These are phyloP conservation scores for Tragelaphus imberbis DNA, from an alignment of 2,113 vertebrate species.

Conservation along the genomic window DNA sequence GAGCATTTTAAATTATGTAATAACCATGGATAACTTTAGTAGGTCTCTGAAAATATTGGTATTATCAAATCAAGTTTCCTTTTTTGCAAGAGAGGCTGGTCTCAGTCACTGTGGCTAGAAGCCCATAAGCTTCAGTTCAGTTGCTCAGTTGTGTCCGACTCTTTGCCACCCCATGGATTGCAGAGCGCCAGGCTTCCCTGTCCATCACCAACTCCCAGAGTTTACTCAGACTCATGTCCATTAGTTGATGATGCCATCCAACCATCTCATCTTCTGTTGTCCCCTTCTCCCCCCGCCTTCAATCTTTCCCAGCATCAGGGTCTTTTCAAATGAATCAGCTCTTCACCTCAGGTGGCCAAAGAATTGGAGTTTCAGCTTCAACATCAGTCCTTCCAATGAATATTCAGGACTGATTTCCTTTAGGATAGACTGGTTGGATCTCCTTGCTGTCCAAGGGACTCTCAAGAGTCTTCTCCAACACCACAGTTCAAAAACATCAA, in stretches of 20 bases:
- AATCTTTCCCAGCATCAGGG: not conserved
- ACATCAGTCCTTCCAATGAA: not conserved
- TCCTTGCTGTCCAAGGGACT: not conserved
- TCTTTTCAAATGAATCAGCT: not conserved
- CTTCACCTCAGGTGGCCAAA: not conserved
- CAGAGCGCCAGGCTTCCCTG: not conserved
- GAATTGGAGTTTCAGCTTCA: not conserved
- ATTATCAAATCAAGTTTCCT: not conserved
- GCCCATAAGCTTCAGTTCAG: not conserved
- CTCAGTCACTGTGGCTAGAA: not conserved
- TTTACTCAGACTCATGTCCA: not conserved
- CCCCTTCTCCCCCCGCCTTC: not conserved
- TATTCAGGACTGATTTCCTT: not conserved
- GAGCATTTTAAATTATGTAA: not conserved
- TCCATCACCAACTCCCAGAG: not conserved
- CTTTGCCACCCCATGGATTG: not conserved
- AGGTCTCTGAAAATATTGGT: not conserved
- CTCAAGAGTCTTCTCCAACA: not conserved
- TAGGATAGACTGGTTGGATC: not conserved
- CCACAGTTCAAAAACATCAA: not conserved
- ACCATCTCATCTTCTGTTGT: not conserved
- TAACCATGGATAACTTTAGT: not conserved
- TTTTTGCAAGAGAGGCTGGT: not conserved
- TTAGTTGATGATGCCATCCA: not conserved
- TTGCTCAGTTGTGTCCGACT: not conserved